Percentiles rank a stretch among this genome's conserved stretches.
phyloP scores from a whole-genome alignment of 1,140 invertebrate genomes.

The Acromyrmex echinatior region DNA sequence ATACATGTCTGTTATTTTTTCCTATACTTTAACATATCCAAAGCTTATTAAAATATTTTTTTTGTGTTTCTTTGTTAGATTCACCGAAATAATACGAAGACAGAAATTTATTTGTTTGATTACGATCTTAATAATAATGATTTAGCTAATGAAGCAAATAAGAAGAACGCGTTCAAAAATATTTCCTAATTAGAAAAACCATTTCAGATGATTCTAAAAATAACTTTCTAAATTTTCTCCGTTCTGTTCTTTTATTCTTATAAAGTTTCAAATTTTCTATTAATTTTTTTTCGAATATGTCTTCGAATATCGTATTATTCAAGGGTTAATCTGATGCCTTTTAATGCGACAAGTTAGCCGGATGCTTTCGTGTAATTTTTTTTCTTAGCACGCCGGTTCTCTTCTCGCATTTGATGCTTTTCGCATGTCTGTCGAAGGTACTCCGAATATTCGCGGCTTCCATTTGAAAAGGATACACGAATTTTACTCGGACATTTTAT shows the following conservation, averaged over 20 bases:
- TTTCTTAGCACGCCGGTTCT: constrained; percentile 19
- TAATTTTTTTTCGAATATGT: not conserved
- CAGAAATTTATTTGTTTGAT: not conserved
- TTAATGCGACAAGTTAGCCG: constrained; percentile 14
- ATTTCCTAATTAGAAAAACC: not conserved
- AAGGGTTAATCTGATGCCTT: constrained; percentile 47
- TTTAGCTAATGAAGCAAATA: not conserved
- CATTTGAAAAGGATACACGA: not conserved
- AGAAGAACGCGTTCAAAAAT: not conserved
- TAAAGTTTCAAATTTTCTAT: not conserved
- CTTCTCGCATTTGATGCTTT: constrained; percentile 31
- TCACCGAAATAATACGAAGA: too few species aligned
- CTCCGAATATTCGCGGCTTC: constrained; percentile 8
- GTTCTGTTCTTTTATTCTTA: not conserved
- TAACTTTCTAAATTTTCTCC: not conserved
- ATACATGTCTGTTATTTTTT: too few species aligned
- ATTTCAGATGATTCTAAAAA: not conserved
- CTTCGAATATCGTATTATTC: constrained; percentile 1
- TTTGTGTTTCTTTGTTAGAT: too few species aligned
- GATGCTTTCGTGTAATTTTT: not conserved
- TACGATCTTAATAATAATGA: not conserved
- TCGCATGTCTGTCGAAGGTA: constrained; percentile 45
- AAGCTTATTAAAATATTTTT: too few species aligned
- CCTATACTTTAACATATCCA: too few species aligned
- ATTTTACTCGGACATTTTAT: not conserved